Evolutionary conservation across 2,113 vertebrate genomes (phyloP).

Genomic region (Burhinus bistriatus): DNA sequence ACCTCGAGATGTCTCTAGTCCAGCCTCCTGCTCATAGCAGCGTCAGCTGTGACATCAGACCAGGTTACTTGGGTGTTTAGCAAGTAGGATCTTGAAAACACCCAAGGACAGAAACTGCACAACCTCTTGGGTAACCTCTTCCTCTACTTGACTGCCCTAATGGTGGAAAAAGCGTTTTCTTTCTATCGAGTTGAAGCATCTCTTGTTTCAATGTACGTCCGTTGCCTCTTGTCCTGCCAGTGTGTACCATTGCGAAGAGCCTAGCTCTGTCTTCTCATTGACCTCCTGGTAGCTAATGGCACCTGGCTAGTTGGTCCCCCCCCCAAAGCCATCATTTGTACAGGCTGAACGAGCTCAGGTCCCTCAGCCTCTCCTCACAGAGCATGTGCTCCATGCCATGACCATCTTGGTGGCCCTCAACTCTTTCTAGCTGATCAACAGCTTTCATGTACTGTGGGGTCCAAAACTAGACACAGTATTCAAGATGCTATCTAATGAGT

Average conservation of each 20-base stretch:
- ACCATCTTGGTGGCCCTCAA: not conserved
- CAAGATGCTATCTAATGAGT: not conserved
- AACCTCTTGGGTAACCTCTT: not conserved
- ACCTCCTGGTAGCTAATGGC: not conserved
- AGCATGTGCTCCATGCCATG: not conserved
- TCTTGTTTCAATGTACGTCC: not conserved
- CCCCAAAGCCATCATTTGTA: not conserved
- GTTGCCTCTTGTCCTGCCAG: not conserved
- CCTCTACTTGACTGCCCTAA: not conserved
- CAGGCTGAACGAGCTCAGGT: not conserved
- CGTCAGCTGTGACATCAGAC: not conserved
- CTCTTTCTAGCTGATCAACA: not conserved
- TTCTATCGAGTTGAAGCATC: rapidly evolving
- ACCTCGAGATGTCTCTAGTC: not conserved
- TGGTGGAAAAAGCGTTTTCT: not conserved
- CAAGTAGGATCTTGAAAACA: not conserved
- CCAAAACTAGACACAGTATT: not conserved
- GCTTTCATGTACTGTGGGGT: not conserved
- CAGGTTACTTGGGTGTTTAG: not conserved
- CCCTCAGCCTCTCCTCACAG: not conserved
- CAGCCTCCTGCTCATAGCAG: not conserved
- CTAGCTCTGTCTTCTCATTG: not conserved
- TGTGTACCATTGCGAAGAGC: not conserved
- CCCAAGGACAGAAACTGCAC: not conserved
- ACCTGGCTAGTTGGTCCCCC: not conserved